Conservation (phyloP, 1,140 invertebrate genomes). For the Hyposmocoma kahamanoa region DNA sequence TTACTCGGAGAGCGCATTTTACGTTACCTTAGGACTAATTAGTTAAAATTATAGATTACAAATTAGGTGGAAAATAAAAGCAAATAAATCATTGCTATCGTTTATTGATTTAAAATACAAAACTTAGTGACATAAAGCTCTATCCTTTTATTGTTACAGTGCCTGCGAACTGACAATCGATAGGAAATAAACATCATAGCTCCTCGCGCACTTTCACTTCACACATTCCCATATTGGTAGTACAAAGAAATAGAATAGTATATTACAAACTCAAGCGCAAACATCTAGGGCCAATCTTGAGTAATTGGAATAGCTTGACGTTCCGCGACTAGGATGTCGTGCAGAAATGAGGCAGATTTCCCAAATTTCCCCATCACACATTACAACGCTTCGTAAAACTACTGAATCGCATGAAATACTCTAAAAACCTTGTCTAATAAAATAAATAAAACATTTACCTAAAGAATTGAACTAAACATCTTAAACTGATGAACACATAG, state of each 20-base stretch:
- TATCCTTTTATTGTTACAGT: slow-evolving; percentile 74
- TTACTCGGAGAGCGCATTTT: no score
- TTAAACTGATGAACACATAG: no score
- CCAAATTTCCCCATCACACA: no score
- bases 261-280: slow-evolving; percentile 64
- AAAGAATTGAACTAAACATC: no score
- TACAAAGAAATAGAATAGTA: slow-evolving; percentile 68
- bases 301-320: slow-evolving; percentile 50
- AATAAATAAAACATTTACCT: no score
- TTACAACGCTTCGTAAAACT: no score
- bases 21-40: no score
- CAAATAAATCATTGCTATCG: slow-evolving; percentile 61
- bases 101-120: slow-evolving; percentile 74
- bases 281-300: slow-evolving; percentile 55
- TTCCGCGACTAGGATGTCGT: slow-evolving; percentile 32
- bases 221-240: slow-evolving; percentile 46
- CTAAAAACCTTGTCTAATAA: no score
- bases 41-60: no score
- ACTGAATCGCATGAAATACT: no score
- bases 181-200: slow-evolving; percentile 70
- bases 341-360: slow-evolving; percentile 42
- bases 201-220: slow-evolving; percentile 41
- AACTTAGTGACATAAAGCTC: slow-evolving; percentile 73
- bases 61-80: slow-evolving; percentile 17
- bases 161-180: slow-evolving; percentile 72